phyloP scores from a whole-genome alignment of 2,888 invertebrate species.

The Nephrocerus scutellatus region DNA sequence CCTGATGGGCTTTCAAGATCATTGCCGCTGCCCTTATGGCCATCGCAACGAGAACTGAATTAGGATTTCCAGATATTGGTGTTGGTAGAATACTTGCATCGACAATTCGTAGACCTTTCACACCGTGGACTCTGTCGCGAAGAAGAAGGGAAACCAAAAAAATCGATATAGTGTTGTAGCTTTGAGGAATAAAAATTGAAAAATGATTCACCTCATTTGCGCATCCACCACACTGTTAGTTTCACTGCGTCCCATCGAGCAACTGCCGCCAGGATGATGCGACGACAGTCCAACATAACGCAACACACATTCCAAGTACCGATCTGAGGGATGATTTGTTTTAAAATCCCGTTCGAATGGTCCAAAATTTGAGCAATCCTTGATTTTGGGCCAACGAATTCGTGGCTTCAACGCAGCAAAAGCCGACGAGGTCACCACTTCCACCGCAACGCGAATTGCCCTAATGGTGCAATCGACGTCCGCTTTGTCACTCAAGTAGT shows the following conservation, averaged over 20 bases:
- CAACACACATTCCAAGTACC: slow-evolving; percentile 59
- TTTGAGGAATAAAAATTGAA: neutral
- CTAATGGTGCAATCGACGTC: slow-evolving; percentile 60
- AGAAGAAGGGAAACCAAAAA: no score
- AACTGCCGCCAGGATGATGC: slow-evolving; percentile 75
- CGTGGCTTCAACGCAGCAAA: slow-evolving; percentile 57
- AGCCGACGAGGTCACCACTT: slow-evolving; percentile 49
- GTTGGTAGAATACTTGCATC: slow-evolving; percentile 77
- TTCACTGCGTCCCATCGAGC: slow-evolving; percentile 56
- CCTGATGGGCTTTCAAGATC: slow-evolving; percentile 49
- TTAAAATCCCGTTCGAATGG: slow-evolving; percentile 49
- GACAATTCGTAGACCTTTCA: slow-evolving; percentile 62
- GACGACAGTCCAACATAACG: slow-evolving; percentile 60
- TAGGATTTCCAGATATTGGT: slow-evolving; percentile 69
- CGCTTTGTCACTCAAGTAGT: slow-evolving; percentile 57
- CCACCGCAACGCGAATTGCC: slow-evolving; percentile 56
- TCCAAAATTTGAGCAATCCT: slow-evolving; percentile 51
- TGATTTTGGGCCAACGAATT: slow-evolving; percentile 60
- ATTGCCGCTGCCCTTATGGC: slow-evolving; percentile 60
- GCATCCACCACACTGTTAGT: slow-evolving; percentile 60
- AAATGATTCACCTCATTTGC: slow-evolving; percentile 57
- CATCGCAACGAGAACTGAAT: slow-evolving; percentile 59
- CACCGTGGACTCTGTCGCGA: slow-evolving; percentile 59
- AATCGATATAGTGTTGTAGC: no score
- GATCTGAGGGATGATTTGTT: slow-evolving; percentile 44